phyloP scores from a whole-genome alignment of 2,797 vertebrate genomes.

The Chrosomus eos region DNA sequence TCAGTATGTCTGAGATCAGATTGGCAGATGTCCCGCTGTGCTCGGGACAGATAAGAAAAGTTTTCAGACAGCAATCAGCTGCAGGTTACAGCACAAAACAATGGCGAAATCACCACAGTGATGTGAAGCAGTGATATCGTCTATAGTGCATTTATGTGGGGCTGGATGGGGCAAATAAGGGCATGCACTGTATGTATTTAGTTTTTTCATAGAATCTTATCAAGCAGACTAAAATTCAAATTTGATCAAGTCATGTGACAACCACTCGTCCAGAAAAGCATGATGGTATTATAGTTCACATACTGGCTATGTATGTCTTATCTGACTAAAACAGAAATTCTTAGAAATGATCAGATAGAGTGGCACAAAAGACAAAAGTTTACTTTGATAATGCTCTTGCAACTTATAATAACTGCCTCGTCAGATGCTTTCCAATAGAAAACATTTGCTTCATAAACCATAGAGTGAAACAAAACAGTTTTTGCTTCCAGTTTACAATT shows the following conservation, averaged over 20 bases:
- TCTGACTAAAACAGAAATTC: constrained; percentile 8
- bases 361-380: background rate
- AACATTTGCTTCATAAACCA: background rate
- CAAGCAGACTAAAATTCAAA: background rate
- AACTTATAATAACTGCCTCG: background rate
- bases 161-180: background rate
- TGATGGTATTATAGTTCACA: background rate
- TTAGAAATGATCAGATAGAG: background rate
- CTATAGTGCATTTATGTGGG: background rate
- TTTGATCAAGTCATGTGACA: background rate
- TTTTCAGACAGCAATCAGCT: constrained; percentile 63
- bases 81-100: constrained; percentile 40
- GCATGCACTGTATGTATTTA: background rate
- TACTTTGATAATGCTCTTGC: background rate
- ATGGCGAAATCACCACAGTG: constrained; percentile 28
- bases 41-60: constrained; percentile 68
- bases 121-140: constrained; percentile 10
- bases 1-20: constrained; percentile 71
- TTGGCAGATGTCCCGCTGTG: constrained; percentile 69
- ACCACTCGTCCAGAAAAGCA: background rate
- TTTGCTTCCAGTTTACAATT: background rate
- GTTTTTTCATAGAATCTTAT: background rate
- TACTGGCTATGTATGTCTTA: background rate
- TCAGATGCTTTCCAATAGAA: background rate
- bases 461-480: background rate